A percentile compares a stretch with the other conserved stretches of the same genome.
Evolutionary conservation across 2,797 vertebrate genomes (phyloP).

Genomic region (Acanthurus tractus): DNA sequence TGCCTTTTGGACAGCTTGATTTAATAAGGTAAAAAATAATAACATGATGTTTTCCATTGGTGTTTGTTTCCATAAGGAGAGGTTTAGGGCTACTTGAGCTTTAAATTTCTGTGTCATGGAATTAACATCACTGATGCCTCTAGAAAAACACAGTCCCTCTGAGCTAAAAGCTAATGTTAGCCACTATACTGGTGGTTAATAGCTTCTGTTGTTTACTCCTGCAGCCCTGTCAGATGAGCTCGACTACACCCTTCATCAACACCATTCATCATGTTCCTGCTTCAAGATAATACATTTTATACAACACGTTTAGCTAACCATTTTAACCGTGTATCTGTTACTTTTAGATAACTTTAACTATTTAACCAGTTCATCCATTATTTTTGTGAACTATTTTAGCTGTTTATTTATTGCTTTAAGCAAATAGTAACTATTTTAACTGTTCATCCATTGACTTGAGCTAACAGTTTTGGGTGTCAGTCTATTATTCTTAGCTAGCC

Average conservation of each 20-base stretch:
- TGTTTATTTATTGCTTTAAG: neutral
- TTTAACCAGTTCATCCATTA: neutral
- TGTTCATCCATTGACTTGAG: neutral
- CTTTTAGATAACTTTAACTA: neutral
- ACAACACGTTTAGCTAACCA: neutral
- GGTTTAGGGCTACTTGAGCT: constrained; percentile 34
- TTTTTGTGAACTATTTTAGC: neutral
- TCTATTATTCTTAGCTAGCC: no score
- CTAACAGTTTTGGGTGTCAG: no score
- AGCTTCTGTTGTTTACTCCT: neutral
- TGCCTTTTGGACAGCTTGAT: constrained; percentile 51
- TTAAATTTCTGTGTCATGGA: constrained; percentile 15
- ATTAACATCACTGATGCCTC: constrained; percentile 25
- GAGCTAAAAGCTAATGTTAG: neutral
- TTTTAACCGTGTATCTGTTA: neutral
- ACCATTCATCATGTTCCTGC: neutral
- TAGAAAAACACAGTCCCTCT: neutral
- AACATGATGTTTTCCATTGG: constrained; percentile 57
- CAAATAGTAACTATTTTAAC: neutral
- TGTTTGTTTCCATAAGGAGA: constrained; percentile 61
- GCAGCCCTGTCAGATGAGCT: neutral
- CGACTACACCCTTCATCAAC: neutral
- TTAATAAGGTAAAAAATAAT: constrained; percentile 70
- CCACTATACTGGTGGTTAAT: neutral
- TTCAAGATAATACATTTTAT: neutral